Evolutionary conservation across 2,113 vertebrate genomes (phyloP).

Genomic region (Microcebus griseorufus): DNA sequence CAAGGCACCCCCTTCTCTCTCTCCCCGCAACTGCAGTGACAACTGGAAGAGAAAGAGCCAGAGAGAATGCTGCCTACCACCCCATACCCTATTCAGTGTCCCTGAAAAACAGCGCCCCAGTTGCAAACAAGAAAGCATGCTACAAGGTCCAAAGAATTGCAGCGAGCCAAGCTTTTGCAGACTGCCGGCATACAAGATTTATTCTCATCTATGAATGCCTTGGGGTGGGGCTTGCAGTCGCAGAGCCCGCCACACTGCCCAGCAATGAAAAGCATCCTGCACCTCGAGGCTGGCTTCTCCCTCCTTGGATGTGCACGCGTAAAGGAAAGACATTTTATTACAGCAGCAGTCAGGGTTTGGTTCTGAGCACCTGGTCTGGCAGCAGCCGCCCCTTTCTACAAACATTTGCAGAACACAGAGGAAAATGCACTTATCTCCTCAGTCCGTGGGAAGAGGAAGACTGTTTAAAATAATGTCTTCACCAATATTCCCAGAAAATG

Average conservation of each 20-base stretch:
- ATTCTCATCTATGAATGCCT: not conserved
- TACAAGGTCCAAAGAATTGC: not conserved
- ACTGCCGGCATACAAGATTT: not conserved
- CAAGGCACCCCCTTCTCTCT: not conserved
- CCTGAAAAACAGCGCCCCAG: too few species aligned
- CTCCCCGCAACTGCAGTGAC: not conserved
- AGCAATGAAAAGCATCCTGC: not conserved
- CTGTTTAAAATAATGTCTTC: not conserved
- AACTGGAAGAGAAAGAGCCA: not conserved
- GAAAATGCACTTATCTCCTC: not conserved
- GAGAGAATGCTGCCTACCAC: not conserved
- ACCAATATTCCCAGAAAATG: not conserved
- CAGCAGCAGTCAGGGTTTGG: not conserved
- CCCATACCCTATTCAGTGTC: not conserved
- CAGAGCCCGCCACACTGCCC: not conserved
- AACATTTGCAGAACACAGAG: not conserved
- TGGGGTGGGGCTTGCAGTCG: not conserved
- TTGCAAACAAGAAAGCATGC: not conserved
- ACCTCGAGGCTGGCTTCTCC: not conserved
- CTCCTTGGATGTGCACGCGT: rapidly evolving
- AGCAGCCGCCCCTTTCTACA: not conserved
- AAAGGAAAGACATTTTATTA: not conserved
- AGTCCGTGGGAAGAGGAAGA: not conserved
- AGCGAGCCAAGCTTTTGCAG: not conserved
- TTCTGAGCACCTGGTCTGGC: not conserved